These are phyloP conservation scores for Drosophila pachea DNA, from an alignment of 1,140 invertebrate genomes.

Conservation along the genomic window DNA sequence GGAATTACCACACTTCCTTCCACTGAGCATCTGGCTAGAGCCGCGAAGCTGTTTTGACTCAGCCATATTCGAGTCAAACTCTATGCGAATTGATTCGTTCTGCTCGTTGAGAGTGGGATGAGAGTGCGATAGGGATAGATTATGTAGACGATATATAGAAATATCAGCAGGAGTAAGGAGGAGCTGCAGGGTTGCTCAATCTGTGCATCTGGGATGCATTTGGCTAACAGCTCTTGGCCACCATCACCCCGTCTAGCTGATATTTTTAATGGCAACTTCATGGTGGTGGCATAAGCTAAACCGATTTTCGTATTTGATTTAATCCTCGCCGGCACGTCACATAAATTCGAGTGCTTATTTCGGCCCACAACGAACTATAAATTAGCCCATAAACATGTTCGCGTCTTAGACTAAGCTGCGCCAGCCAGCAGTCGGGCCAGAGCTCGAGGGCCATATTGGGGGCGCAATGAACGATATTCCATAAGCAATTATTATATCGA, in stretches of 20 bases:
- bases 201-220: neutral
- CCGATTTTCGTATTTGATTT: conserved; percentile 47
- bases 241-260: too few species aligned
- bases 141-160: neutral
- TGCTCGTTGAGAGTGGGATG: conserved; percentile 4
- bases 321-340: conserved; percentile 53
- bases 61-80: neutral
- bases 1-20: neutral
- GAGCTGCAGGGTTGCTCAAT: too few species aligned
- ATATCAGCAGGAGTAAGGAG: neutral
- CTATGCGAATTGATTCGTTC: conserved; percentile 8
- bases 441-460: conserved; percentile 18
- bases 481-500: conserved; percentile 68
- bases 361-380: conserved; percentile 62
- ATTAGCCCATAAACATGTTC: conserved; percentile 61
- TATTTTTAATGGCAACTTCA: conserved; percentile 1
- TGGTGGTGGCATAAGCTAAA: neutral
- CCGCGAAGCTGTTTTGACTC: neutral
- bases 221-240: neutral
- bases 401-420: conserved; percentile 37
- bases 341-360: conserved; percentile 58
- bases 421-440: conserved; percentile 3
- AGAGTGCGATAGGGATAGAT: too few species aligned
- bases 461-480: conserved; percentile 63
- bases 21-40: neutral